phyloP scores from a whole-genome alignment of 2,113 vertebrate genomes.

The Poicephalus gulielmi region DNA sequence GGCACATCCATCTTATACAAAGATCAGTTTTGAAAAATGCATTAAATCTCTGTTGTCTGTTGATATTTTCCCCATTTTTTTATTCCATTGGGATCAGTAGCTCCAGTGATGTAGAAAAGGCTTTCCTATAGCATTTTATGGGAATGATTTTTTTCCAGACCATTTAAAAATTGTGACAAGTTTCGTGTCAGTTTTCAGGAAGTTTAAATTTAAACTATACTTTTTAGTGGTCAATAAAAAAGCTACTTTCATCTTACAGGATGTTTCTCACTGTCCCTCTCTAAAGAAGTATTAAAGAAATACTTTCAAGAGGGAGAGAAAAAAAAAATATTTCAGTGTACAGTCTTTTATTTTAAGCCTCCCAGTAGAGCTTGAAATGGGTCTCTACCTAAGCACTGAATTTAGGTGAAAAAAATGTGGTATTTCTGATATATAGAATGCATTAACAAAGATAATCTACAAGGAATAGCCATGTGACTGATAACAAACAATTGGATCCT shows the following conservation, averaged over 20 bases:
- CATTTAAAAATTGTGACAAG: neutral
- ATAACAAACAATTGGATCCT: neutral
- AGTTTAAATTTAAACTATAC: neutral
- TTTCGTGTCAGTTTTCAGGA: neutral
- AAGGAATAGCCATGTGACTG: neutral
- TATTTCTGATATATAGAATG: neutral
- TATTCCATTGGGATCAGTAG: neutral
- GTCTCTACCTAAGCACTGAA: neutral
- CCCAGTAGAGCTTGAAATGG: neutral
- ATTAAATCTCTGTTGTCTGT: neutral
- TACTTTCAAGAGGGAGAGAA: neutral
- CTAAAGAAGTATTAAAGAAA: neutral
- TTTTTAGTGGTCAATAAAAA: conserved; percentile 8
- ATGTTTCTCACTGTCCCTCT: neutral
- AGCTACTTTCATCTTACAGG: neutral
- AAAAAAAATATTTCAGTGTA: neutral
- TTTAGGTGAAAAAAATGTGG: neutral
- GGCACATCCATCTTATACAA: neutral
- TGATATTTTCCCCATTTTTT: neutral
- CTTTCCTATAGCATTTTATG: neutral
- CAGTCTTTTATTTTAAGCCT: neutral
- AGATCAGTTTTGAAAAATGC: neutral
- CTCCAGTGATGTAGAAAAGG: neutral
- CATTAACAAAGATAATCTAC: neutral
- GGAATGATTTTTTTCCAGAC: neutral